These are phyloP conservation scores for Pseudococcus viburni DNA, from an alignment of 2,888 invertebrate species.

Conservation along the genomic window DNA sequence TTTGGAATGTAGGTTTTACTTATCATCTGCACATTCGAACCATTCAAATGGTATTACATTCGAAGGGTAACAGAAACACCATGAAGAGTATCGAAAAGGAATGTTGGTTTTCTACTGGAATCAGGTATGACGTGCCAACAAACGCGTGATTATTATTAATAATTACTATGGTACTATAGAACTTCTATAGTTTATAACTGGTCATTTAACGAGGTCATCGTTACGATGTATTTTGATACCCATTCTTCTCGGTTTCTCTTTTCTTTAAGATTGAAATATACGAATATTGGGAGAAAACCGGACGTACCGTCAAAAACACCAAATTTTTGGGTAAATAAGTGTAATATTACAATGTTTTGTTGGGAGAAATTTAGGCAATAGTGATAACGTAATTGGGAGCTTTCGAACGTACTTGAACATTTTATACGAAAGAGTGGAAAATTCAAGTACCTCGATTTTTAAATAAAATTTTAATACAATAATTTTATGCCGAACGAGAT, in stretches of 20 bases:
- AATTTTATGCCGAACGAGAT: background rate
- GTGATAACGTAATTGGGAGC: background rate
- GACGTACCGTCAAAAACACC: slow-evolving; percentile 9
- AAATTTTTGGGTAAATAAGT: slow-evolving; percentile 30
- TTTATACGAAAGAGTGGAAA: background rate
- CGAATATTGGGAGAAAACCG: slow-evolving; percentile 53
- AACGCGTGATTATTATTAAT: slow-evolving; percentile 61
- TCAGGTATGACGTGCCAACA: slow-evolving; percentile 60
- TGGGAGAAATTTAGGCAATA: background rate
- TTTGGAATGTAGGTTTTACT: slow-evolving; percentile 60
- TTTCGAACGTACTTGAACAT: background rate
- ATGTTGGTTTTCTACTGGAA: slow-evolving; percentile 62
- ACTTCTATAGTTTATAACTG: slow-evolving; percentile 60
- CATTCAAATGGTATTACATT: slow-evolving; percentile 48
- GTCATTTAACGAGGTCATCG: slow-evolving; percentile 66
- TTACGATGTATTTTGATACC: slow-evolving; percentile 62
- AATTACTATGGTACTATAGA: slow-evolving; percentile 62
- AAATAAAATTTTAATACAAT: background rate
- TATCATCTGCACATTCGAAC: slow-evolving; percentile 6
- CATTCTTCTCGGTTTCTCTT: slow-evolving; percentile 63
- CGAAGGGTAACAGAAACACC: slow-evolving; percentile 38
- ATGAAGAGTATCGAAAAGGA: slow-evolving; percentile 60
- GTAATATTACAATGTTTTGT: background rate
- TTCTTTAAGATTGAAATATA: slow-evolving; percentile 36
- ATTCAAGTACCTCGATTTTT: background rate